Evolutionary conservation across 1,140 invertebrate species (phyloP).

Genomic region (Theocolax elegans): DNA sequence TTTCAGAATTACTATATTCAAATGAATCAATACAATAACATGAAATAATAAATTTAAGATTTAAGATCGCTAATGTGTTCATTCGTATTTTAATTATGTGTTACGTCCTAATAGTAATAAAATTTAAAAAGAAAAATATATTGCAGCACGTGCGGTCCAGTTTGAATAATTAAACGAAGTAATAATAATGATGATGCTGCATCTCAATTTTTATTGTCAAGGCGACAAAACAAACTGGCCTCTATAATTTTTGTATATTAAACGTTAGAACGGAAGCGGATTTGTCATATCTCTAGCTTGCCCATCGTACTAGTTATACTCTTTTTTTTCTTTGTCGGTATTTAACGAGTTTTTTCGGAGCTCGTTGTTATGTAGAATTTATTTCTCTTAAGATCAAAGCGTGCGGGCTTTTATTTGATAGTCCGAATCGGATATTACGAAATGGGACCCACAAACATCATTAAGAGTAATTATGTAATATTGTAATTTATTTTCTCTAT

Average conservation of each 20-base stretch:
- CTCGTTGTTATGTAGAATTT: slow-evolving; percentile 14
- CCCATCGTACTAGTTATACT: not conserved
- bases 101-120: too few species aligned
- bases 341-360: slow-evolving; percentile 27
- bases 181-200: slow-evolving; percentile 45
- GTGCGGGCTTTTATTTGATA: slow-evolving; percentile 15
- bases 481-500: not conserved
- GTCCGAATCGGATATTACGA: not conserved
- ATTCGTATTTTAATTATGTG: too few species aligned
- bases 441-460: not conserved
- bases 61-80: too few species aligned
- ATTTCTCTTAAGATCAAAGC: slow-evolving; percentile 26
- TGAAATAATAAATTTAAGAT: too few species aligned
- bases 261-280: slow-evolving; percentile 45
- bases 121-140: slow-evolving; percentile 16
- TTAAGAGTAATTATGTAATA: slow-evolving; percentile 8
- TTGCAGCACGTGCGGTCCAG: slow-evolving; percentile 18
- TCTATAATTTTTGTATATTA: slow-evolving; percentile 40
- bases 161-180: slow-evolving; percentile 37
- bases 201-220: slow-evolving; percentile 51
- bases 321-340: slow-evolving; percentile 17
- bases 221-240: slow-evolving; percentile 41
- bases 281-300: slow-evolving; percentile 32
- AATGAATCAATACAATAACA: too few species aligned
- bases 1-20: too few species aligned